These are phyloP conservation scores for Agriopis leucophaearia DNA, from an alignment of 2,888 invertebrate genomes.

Conservation along the genomic window DNA sequence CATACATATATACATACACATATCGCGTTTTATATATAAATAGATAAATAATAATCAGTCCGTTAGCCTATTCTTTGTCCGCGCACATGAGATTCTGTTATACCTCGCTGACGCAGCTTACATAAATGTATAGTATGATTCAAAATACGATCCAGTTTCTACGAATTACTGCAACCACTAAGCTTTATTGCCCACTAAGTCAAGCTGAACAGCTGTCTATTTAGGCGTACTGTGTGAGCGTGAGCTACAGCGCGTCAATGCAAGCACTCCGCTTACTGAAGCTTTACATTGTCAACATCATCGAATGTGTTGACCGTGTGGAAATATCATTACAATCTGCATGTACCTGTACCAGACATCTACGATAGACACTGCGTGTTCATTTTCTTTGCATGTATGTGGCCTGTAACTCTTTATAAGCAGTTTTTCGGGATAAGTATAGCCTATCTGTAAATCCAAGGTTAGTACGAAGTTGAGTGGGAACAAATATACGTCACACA, in stretches of 20 bases:
- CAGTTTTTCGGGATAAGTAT: too few species aligned
- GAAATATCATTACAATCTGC: slow-evolving; percentile 20
- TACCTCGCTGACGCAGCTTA: not conserved
- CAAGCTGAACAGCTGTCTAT: slow-evolving; percentile 20
- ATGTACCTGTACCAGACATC: not conserved
- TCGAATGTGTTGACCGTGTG: slow-evolving; percentile 24
- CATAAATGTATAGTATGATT: not conserved
- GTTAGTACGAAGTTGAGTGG: too few species aligned
- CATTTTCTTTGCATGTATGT: too few species aligned
- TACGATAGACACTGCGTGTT: too few species aligned
- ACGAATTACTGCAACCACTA: slow-evolving; percentile 4
- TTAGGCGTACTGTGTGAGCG: slow-evolving; percentile 10
- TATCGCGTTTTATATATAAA: too few species aligned
- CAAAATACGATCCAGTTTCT: not conserved
- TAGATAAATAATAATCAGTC: too few species aligned
- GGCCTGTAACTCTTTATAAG: too few species aligned
- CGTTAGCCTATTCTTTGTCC: too few species aligned
- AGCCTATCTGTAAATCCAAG: too few species aligned
- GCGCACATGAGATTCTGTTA: not conserved
- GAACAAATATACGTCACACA: too few species aligned
- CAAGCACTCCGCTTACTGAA: slow-evolving; percentile 39
- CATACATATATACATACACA: too few species aligned
- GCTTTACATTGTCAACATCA: slow-evolving; percentile 41
- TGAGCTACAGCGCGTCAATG: slow-evolving; percentile 7
- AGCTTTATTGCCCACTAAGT: slow-evolving; percentile 11